Evolutionary conservation across 2,888 invertebrate species (phyloP), one percentile per base, ranked within the genome.

Genomic region (Clistopyga incitator): DNA sequence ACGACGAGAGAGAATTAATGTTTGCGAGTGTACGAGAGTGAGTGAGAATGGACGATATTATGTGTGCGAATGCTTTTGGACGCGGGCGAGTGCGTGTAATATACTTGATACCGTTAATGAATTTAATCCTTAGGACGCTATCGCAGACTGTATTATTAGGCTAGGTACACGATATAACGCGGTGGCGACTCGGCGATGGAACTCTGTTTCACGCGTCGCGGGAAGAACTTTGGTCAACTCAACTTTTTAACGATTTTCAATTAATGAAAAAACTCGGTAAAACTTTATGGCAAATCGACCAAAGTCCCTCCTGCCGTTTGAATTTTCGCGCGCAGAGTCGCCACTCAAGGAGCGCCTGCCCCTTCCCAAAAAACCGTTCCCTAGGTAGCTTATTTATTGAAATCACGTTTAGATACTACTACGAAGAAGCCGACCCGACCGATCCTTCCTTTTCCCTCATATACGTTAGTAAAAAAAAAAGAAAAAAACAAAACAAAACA

Each of bases 341-440:
- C 89, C 90, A 88, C 86, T 87, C 86, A 87, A 89, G 89, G 90
- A 91, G 91, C 90, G 89, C 88, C 89, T 86, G 87, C 81, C 88
- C 87, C 85, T 87, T 83, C 80, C 85, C 83, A 61, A 71, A 78
- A 77, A 71, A 88, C 87, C 89, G 90, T 89, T 91, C 90, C 91
- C 87, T 92, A 92, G 92, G 89, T 92, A 92, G 92, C 90, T 92
- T 92, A 92, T 92, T 92, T 92, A 92, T 92, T 92, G 90, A 92
- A 92, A 91, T 90, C 90, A 90, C 86, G 87, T 90, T 91, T 91
- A 91, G 90, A 80, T 84, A 84, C 84, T 90, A 89, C 81, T 38
- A 64, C 38, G 88, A 85, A 79, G 85, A 86, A 83, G 87, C 77
- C 86, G 76, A 84, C 85, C 82, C 82, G 84, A 84, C 83, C 86